Conservation (phyloP, 2,113 vertebrate species). For the Cinclus mexicanus region DNA sequence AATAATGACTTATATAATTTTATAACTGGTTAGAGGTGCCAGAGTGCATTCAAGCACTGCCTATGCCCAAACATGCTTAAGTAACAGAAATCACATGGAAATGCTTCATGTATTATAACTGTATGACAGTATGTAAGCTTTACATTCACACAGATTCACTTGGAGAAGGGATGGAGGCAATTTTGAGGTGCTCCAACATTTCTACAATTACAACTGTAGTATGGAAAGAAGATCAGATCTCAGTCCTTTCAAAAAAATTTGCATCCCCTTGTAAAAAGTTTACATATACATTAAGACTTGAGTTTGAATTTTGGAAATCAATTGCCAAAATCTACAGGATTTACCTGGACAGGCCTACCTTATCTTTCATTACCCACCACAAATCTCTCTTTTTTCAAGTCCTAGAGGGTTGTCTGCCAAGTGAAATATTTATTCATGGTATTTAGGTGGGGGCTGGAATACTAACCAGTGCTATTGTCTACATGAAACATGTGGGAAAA, state of each 20-base stretch:
- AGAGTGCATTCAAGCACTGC: not conserved
- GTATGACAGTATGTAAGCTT: not conserved
- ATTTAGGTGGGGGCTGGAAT: not conserved
- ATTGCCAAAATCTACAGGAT: not conserved
- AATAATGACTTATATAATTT: not conserved
- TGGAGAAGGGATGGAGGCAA: not conserved
- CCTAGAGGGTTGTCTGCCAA: not conserved
- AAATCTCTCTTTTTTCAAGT: not conserved
- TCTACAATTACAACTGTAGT: not conserved
- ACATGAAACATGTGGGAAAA: not conserved
- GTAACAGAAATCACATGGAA: not conserved
- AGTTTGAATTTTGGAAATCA: not conserved
- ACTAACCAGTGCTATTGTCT: not conserved
- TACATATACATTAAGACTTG: not conserved
- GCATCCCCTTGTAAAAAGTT: not conserved
- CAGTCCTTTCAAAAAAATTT: not conserved
- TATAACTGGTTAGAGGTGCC: not conserved
- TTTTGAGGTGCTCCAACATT: not conserved
- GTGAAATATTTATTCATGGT: not conserved
- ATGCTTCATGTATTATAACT: not conserved
- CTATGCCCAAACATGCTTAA: not conserved
- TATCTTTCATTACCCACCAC: not conserved
- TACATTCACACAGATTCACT: not conserved
- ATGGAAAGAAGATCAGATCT: not conserved
- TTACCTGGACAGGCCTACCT: not conserved